Percentiles rank a stretch among this genome's conserved stretches.
These are phyloP conservation scores for Amphimallon solstitiale DNA, from an alignment of 2,888 invertebrate species.

Conservation along the genomic window DNA sequence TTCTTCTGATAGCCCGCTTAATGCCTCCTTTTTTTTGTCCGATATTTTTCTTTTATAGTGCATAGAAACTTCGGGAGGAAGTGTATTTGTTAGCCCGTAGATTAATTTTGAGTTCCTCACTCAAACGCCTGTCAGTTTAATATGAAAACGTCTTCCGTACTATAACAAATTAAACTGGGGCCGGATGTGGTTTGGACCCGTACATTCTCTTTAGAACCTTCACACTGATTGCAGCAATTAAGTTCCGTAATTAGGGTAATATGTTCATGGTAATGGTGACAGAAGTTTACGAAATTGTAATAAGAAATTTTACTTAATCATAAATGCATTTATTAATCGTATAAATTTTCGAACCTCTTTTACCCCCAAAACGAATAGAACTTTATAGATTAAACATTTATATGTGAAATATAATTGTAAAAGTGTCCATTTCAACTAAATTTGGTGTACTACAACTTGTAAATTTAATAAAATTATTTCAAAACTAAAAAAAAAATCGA, in stretches of 20 bases:
- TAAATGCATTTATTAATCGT: slow-evolving; percentile 24
- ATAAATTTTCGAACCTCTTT: slow-evolving; percentile 5
- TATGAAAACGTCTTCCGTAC: slow-evolving; percentile 34
- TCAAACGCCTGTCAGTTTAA: slow-evolving; percentile 27
- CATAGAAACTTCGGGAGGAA: no score
- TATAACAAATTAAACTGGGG: slow-evolving; percentile 35
- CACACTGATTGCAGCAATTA: slow-evolving; percentile 36
- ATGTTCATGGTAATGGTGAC: slow-evolving; percentile 37
- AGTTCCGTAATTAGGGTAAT: slow-evolving; percentile 36
- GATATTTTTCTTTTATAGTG: no score
- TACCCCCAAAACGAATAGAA: not conserved
- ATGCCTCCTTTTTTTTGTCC: no score
- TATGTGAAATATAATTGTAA: slow-evolving; percentile 4
- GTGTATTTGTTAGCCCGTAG: not conserved
- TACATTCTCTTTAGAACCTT: slow-evolving; percentile 24
- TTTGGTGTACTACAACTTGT: no score
- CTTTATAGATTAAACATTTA: slow-evolving; percentile 12
- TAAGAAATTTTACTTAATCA: slow-evolving; percentile 28
- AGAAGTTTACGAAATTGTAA: slow-evolving; percentile 34
- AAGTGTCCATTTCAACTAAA: no score
- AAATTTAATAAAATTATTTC: no score
- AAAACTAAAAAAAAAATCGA: no score
- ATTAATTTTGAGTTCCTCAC: slow-evolving; percentile 1
- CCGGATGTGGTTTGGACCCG: slow-evolving; percentile 37
- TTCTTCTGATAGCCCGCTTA: no score